These are phyloP conservation scores for Drosophila tanythrix DNA, from an alignment of 2,888 invertebrate genomes.

Conservation along the genomic window DNA sequence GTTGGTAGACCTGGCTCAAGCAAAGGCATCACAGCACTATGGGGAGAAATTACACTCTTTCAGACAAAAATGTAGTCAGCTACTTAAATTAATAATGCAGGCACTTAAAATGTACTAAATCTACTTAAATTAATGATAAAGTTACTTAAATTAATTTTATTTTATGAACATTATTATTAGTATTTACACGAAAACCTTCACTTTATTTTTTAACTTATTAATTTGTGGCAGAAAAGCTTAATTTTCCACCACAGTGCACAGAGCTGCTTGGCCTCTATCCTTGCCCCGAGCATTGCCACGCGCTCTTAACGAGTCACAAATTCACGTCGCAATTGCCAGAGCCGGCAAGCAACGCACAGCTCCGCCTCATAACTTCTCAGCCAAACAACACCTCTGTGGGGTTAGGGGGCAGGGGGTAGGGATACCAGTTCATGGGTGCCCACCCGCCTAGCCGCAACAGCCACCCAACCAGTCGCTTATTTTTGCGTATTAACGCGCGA, in stretches of 20 bases:
- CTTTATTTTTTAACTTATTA: not conserved
- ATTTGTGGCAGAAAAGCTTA: not conserved
- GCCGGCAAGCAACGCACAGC: conserved; percentile 25
- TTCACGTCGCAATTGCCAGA: conserved; percentile 75
- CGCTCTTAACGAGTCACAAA: conserved; percentile 79
- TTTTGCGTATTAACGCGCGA: conserved; percentile 83
- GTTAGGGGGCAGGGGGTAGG: not conserved
- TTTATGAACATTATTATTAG: not conserved
- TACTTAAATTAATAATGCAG: not conserved
- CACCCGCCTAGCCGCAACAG: conserved; percentile 55
- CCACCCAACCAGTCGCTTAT: conserved; percentile 76
- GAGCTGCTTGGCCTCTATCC: conserved; percentile 21
- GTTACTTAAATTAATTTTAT: not conserved
- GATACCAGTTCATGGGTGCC: conserved; percentile 48
- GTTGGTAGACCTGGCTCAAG: conserved; percentile 27
- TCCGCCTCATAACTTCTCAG: conserved; percentile 80
- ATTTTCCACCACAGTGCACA: not conserved
- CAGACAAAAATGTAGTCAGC: not conserved
- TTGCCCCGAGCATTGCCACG: conserved; percentile 62
- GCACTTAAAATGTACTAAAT: not conserved
- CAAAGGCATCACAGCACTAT: conserved; percentile 4
- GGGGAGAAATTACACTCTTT: not conserved
- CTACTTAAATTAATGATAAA: not conserved
- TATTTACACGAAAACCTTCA: not conserved
- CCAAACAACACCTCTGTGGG: conserved; percentile 80